These are phyloP conservation scores for Acanthopagrus latus DNA, from an alignment of 2,797 vertebrate species.

Conservation along the genomic window DNA sequence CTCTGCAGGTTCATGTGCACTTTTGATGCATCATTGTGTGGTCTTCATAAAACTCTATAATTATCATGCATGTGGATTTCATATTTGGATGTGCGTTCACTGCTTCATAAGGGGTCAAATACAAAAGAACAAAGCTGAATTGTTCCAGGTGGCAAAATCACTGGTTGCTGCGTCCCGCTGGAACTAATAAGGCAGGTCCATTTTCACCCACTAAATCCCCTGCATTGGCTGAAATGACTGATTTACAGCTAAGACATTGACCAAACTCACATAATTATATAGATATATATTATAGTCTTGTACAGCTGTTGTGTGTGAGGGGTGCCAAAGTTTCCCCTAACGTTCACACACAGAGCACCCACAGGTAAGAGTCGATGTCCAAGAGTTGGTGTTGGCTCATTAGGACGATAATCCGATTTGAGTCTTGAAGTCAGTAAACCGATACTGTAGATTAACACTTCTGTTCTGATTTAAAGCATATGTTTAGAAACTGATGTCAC, in stretches of 20 bases:
- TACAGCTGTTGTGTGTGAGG: constrained; percentile 73
- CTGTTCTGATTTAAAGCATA: constrained; percentile 42
- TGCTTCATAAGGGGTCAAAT: constrained; percentile 68
- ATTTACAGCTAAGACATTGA: constrained; percentile 84
- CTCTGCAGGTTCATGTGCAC: constrained; percentile 25
- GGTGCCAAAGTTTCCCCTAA: constrained; percentile 70
- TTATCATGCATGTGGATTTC: constrained; percentile 74
- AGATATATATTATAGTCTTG: constrained; percentile 67
- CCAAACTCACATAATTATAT: constrained; percentile 82
- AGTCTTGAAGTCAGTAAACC: constrained; percentile 35
- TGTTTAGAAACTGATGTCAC: background rate
- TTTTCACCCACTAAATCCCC: constrained; percentile 87
- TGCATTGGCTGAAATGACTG: constrained; percentile 82
- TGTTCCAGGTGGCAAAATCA: constrained; percentile 87
- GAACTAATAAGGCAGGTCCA: constrained; percentile 88
- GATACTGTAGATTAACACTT: constrained; percentile 32
- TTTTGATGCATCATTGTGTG: constrained; percentile 56
- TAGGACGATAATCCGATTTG: constrained; percentile 45
- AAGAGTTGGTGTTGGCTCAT: constrained; percentile 52
- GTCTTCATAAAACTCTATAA: constrained; percentile 58
- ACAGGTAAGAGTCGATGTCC: constrained; percentile 41
- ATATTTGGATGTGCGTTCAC: constrained; percentile 57
- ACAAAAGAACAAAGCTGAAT: constrained; percentile 81
- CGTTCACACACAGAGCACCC: constrained; percentile 48
- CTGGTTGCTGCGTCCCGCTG: constrained; percentile 83